A percentile compares a stretch with the other conserved stretches of the same genome.
phyloP scores from a whole-genome alignment of 2,888 invertebrate species.

The Mesorhabditis belari region DNA sequence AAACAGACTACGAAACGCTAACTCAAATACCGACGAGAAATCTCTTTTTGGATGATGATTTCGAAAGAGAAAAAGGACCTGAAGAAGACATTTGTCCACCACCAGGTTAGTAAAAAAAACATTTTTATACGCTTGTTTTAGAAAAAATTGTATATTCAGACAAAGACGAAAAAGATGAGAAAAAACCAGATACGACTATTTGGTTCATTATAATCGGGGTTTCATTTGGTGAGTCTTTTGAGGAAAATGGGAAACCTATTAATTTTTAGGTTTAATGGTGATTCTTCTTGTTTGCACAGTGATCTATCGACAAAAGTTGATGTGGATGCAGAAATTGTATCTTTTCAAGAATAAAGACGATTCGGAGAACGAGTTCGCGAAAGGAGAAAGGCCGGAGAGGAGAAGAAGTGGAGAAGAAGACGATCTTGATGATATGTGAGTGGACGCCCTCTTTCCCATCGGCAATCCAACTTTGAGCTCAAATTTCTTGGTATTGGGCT shows the following conservation, averaged over 20 bases:
- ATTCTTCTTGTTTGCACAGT: constrained; percentile 38
- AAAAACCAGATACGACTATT: background rate
- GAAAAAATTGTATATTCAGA: too few relatives aligned
- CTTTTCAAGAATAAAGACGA: constrained; percentile 22
- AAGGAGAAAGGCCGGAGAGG: background rate
- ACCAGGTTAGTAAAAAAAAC: background rate
- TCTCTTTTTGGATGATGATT: background rate
- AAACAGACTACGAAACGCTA: background rate
- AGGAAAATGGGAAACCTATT: too few relatives aligned
- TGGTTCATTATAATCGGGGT: background rate
- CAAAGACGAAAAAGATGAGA: too few relatives aligned
- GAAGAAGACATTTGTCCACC: background rate
- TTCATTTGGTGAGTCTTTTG: background rate
- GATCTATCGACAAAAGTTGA: constrained; percentile 38
- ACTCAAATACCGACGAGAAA: background rate
- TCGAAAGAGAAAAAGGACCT: background rate
- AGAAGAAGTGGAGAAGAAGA: constrained; percentile 1
- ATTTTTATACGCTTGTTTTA: background rate
- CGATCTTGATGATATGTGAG: constrained; percentile 27
- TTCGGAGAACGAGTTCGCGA: too few relatives aligned
- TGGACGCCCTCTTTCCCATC: background rate
- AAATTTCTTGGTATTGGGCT: too few relatives aligned
- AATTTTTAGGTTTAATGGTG: constrained; percentile 24
- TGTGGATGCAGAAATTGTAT: constrained; percentile 41
- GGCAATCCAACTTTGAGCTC: background rate